Evolutionary conservation across 1,140 invertebrate genomes (phyloP), one percentile per base, ranked within the genome.

Genomic region (Meloidogyne floridensis): DNA sequence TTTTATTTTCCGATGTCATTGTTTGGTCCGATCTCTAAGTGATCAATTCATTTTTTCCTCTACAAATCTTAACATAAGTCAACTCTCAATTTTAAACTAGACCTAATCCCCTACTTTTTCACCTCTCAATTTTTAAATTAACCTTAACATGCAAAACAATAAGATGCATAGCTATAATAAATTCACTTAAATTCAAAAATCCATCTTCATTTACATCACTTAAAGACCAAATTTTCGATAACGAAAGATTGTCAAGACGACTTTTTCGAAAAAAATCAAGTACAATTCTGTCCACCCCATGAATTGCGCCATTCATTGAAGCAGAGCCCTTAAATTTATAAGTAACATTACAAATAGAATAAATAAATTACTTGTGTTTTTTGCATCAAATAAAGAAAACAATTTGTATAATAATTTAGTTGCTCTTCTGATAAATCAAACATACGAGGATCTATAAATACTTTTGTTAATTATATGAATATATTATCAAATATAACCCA

Each of bases 101-200:
- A 15, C 20, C 81, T 53, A 6, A 53, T 53, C 2, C 9, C 32
- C 72, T 10, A 9, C 8, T 10, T 3, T 13, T 54, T 54, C 13
- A 4, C 11, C 13, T 59, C 15, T 4, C 4, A 18, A n/a, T n/a
- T 18, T 65, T 18, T n/a, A 18, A 15, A 65, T 32, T n/a, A 20
- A 87, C 85, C 74, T 86, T 86, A 4, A 84, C 78, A 72, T 87
- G 72, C 54, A 87, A 32, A 75, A 86, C 84, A 86, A 98, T 98
- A 89, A 99, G 93, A 92, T 99, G 96, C 94, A 97, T 96, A 0
- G 97, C 96, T 75, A 98, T 92, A n/a, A 97, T 96, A 92, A 98
- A 99, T 92, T 99, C 97, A 87, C 98, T 96, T 0, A 93, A 90
- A 91, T 99, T 97, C 72, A 98, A 91, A 91, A 95, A 93, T 0